Percentiles rank a stretch among this genome's conserved stretches.
phyloP scores from a whole-genome alignment of 2,797 vertebrate species.

The Spinus olivaceus region DNA sequence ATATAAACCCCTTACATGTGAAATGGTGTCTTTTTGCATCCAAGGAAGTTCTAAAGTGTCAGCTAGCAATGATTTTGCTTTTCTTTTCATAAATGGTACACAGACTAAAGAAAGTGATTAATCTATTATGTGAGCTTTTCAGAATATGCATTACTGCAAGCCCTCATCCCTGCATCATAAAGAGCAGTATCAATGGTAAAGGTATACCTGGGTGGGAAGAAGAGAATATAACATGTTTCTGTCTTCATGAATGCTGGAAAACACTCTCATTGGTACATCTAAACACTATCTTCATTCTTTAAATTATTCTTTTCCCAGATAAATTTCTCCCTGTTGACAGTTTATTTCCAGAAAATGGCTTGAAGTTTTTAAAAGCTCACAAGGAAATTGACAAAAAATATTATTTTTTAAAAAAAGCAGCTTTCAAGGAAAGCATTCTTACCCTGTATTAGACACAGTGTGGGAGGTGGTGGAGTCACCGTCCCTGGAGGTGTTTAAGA shows the following conservation, averaged over 20 bases:
- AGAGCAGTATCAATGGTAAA: not conserved
- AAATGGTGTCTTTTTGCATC: not conserved
- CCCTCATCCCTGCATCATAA: not conserved
- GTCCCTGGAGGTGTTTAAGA: fast-evolving
- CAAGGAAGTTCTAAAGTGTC: not conserved
- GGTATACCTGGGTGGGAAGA: not conserved
- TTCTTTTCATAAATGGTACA: not conserved
- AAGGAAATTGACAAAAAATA: not conserved
- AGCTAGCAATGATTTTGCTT: not conserved
- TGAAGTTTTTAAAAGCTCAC: not conserved
- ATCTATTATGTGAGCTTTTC: not conserved
- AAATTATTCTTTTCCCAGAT: not conserved
- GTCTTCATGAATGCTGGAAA: not conserved
- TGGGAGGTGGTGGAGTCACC: not conserved
- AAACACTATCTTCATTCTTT: not conserved
- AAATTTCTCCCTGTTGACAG: not conserved
- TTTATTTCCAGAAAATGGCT: not conserved
- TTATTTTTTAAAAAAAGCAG: not conserved
- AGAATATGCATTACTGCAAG: not conserved
- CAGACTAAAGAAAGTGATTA: not conserved
- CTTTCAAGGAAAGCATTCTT: not conserved
- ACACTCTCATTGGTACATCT: not conserved
- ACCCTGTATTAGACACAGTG: fast-evolving
- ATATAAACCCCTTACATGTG: not conserved
- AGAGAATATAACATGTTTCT: not conserved